These are phyloP conservation scores for Crocidura indochinensis DNA, from an alignment of 2,797 vertebrate species.

Conservation along the genomic window DNA sequence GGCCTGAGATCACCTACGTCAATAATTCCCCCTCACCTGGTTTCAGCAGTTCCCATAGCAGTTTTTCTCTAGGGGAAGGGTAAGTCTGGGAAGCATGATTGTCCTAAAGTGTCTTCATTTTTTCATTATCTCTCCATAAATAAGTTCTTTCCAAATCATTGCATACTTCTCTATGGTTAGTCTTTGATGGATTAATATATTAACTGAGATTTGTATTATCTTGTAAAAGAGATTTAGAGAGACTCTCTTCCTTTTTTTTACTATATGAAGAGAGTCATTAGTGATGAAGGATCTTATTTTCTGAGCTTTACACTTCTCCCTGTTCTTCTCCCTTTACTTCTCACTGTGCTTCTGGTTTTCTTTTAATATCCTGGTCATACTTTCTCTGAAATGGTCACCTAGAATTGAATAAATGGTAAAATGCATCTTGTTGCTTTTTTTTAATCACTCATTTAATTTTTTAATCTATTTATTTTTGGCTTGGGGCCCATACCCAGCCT, in stretches of 20 bases:
- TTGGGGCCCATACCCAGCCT: too few relatives aligned
- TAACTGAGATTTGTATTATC: conserved; percentile 52
- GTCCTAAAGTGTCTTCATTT: conserved; percentile 3
- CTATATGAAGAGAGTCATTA: conserved; percentile 9
- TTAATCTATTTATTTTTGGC: too few relatives aligned
- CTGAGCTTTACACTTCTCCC: neutral
- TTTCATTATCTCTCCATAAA: conserved; percentile 52
- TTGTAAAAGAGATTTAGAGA: conserved; percentile 33
- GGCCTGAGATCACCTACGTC: conserved; percentile 96
- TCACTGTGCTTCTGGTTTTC: neutral
- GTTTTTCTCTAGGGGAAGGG: conserved; percentile 96
- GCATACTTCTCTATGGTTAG: neutral
- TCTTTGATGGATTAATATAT: conserved; percentile 46
- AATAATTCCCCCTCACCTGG: conserved; percentile 95
- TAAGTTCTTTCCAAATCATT: conserved; percentile 52
- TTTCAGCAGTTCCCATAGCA: conserved; percentile 96
- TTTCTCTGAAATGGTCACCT: neutral
- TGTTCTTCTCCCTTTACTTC: neutral
- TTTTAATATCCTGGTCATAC: conserved; percentile 37
- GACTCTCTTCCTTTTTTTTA: neutral
- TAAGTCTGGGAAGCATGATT: conserved; percentile 87
- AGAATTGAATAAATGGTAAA: neutral
- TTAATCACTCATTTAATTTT: too few relatives aligned
- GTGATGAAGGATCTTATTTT: neutral
- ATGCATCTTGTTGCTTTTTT: conserved; percentile 49